phyloP scores from a whole-genome alignment of 2,797 vertebrate genomes.

The Gallirallus australis region DNA sequence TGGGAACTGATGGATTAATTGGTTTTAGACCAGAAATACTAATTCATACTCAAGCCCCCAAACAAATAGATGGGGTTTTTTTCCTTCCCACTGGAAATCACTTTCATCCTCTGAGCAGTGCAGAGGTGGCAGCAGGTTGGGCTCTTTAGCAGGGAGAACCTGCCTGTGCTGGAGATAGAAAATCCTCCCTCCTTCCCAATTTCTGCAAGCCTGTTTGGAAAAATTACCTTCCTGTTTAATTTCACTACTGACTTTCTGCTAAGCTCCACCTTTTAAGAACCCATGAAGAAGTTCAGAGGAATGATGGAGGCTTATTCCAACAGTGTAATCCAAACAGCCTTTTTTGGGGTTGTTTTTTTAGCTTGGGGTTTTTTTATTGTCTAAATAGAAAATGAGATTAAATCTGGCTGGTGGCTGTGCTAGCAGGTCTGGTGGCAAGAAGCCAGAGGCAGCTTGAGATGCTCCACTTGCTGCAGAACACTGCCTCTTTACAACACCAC shows the following conservation, averaged over 20 bases:
- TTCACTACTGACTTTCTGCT: background rate
- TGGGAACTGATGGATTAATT: background rate
- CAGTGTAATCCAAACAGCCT: background rate
- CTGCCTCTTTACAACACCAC: background rate
- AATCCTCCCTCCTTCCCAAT: background rate
- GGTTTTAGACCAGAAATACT: background rate
- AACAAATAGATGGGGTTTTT: background rate
- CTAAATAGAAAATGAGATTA: background rate
- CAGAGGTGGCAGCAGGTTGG: background rate
- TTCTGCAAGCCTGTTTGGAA: background rate
- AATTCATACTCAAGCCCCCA: background rate
- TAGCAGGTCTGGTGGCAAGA: accelerated
- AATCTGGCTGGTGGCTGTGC: background rate
- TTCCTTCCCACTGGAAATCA: background rate
- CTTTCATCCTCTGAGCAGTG: background rate
- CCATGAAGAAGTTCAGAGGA: background rate
- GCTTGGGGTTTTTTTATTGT: background rate
- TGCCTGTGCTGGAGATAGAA: background rate
- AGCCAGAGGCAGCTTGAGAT: background rate
- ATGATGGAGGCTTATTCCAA: background rate
- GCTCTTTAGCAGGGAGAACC: background rate
- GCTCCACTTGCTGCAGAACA: background rate
- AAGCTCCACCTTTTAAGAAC: background rate
- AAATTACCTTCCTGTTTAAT: background rate
- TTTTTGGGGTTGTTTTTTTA: background rate